phyloP scores from a whole-genome alignment of 2,113 vertebrate genomes.

The Podiceps cristatus region DNA sequence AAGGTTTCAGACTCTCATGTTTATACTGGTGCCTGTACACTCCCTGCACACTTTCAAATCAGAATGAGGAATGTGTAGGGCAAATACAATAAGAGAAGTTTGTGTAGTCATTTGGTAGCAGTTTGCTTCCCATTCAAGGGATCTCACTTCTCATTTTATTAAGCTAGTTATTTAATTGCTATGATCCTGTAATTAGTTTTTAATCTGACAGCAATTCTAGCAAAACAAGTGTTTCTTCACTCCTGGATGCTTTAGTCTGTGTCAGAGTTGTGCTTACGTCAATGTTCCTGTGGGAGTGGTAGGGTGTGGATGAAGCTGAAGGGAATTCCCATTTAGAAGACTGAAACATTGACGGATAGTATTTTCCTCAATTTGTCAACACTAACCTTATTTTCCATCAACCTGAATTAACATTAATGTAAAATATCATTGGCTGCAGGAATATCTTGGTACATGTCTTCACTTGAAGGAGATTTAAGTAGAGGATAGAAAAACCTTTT shows the following conservation, averaged over 20 bases:
- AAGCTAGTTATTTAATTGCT: not conserved
- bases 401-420: not conserved
- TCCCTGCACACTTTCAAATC: not conserved
- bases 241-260: not conserved
- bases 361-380: not conserved
- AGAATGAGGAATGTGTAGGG: not conserved
- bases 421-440: not conserved
- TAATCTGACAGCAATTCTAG: not conserved
- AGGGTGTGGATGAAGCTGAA: not conserved
- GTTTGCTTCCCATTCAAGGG: not conserved
- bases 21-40: not conserved
- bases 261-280: not conserved
- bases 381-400: not conserved
- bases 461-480: not conserved
- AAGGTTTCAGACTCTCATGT: rapidly evolving
- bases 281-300: not conserved
- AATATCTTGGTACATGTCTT: not conserved
- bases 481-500: not conserved
- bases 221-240: not conserved
- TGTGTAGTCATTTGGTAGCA: not conserved
- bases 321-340: not conserved
- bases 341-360: not conserved
- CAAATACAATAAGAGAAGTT: not conserved
- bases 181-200: not conserved
- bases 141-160: not conserved